Evolutionary conservation across 2,797 vertebrate genomes (phyloP), one percentile per base, ranked within the genome.

Genomic region (Bucorvus abyssinicus): DNA sequence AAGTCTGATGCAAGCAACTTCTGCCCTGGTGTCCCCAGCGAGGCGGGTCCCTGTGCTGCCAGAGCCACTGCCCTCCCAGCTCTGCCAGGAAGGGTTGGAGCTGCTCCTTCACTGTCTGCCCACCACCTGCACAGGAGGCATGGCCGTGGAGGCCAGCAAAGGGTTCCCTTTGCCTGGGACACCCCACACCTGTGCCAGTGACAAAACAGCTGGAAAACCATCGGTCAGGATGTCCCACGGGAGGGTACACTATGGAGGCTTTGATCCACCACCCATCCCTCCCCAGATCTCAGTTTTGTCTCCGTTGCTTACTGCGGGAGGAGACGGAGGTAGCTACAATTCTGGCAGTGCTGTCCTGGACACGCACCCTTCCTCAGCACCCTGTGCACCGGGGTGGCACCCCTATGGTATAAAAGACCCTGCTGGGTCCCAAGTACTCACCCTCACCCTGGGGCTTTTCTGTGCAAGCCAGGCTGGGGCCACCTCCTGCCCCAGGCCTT

Each of bases 81-180:
- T 69, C 30, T 34, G n/a, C 53, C 50, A 74, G 49, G 47, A 38
- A 73, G 34, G 45, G 18, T 10, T 0, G 0, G 47, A 78, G 77
- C 18, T 78, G 23, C 21, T 84, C 24, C 53, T 67, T 64, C 23
- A 16, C 69, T 13, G 36, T 57, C 55, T 52, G 45, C 53, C 40
- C 10, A 7, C 59, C 7, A 4, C 22, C 34, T 59, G 29, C 34
- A 16, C 1, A 3, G 61, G 21, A 55, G 27, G 4, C 19, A 49
- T 0, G 6, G 32, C 23, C 3, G 2, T 1, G 1, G 32, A 47
- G 22, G 45, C 42, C 49, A 80, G 13, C 10, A 52, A 49, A 14
- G 40, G 12, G 3, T 29, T 67, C 30, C 36, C 38, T 65, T 77
- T 47, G 44, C 60, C 53, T 10, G 14, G 36, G 26, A 80, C n/a